phyloP scores from a whole-genome alignment of 2,113 vertebrate genomes.

The Strix uralensis region DNA sequence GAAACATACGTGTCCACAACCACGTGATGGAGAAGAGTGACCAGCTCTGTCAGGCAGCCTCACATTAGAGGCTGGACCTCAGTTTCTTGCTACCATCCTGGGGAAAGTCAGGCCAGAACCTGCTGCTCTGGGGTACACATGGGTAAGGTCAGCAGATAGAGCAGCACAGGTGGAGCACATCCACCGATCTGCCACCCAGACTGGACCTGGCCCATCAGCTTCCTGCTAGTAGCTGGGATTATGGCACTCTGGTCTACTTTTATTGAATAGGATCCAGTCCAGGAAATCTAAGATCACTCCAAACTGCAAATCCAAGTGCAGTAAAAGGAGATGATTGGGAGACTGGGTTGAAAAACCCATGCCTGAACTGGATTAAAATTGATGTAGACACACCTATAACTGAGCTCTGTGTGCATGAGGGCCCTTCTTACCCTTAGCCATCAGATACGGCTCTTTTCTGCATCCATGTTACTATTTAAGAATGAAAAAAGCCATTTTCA shows the following conservation, averaged over 20 bases:
- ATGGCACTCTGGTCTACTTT: background rate
- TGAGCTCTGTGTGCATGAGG: background rate
- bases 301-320: background rate
- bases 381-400: background rate
- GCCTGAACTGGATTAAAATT: background rate
- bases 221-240: background rate
- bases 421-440: background rate
- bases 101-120: background rate
- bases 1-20: fast-evolving
- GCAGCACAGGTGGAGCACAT: background rate
- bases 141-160: background rate
- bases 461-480: background rate
- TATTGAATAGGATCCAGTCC: background rate
- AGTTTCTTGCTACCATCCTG: background rate
- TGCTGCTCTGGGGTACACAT: background rate
- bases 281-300: background rate
- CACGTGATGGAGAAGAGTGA: fast-evolving
- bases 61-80: background rate
- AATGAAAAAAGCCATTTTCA: background rate
- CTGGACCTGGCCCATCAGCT: fast-evolving
- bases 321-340: background rate
- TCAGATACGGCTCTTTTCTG: background rate
- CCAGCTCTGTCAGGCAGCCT: background rate
- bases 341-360: background rate
- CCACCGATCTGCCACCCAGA: background rate